A percentile compares a stretch with the other conserved stretches of the same genome.
Conservation (phyloP, 2,888 invertebrate species). For the Liposcelis brunnea region DNA sequence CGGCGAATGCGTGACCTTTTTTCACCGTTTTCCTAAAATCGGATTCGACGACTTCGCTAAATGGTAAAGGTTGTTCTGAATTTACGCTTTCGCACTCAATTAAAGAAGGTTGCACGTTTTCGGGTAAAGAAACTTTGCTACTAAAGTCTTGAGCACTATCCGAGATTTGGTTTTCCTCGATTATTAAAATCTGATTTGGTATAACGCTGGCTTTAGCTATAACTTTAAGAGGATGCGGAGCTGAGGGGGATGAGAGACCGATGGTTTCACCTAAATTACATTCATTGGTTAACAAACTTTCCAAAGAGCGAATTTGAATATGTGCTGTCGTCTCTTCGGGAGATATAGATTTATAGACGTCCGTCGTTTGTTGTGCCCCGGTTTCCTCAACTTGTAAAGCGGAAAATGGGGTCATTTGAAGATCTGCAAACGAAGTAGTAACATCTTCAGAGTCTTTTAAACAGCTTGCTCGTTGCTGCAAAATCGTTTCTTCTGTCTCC, state of each 20-base stretch:
- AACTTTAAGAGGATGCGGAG: too few species aligned
- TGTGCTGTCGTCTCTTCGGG: background rate
- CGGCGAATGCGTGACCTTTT: background rate
- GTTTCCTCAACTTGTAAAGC: background rate
- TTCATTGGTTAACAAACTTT: background rate
- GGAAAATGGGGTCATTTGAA: background rate
- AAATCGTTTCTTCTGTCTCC: slow-evolving; percentile 1
- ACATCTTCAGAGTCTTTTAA: background rate
- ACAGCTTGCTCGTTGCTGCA: background rate
- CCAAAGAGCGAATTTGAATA: background rate
- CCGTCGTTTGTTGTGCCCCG: background rate
- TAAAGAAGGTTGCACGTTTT: too few species aligned
- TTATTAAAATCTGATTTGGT: too few species aligned
- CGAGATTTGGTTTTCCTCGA: too few species aligned
- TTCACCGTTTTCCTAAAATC: background rate
- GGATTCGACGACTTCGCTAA: background rate
- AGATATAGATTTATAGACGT: background rate
- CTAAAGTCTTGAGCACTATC: too few species aligned
- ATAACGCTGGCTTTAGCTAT: too few species aligned
- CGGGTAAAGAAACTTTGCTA: too few species aligned
- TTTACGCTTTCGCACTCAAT: too few species aligned
- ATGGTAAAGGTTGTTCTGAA: too few species aligned
- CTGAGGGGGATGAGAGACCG: too few species aligned
- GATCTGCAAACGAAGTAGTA: background rate
- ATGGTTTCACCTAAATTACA: slow-evolving; percentile 4